phyloP scores from a whole-genome alignment of 1,140 invertebrate species.

The Drosophila trapezifrons region DNA sequence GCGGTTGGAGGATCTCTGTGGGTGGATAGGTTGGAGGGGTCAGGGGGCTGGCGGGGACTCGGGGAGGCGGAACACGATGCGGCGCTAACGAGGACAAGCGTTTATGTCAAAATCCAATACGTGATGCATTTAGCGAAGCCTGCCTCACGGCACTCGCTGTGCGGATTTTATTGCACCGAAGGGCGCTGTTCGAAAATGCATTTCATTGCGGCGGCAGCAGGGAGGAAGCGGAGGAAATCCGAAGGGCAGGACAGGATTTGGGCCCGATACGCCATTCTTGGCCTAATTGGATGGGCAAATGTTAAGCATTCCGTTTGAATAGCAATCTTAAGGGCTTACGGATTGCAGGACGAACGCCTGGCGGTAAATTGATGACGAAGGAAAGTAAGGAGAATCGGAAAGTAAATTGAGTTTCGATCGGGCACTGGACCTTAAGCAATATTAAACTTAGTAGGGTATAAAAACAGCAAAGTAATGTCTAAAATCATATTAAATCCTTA shows the following conservation, averaged over 20 bases:
- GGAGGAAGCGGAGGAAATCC: not conserved
- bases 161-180: constrained; percentile 45
- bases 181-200: constrained; percentile 66
- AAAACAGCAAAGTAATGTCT: no score
- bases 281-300: constrained; percentile 75
- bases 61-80: constrained; percentile 63
- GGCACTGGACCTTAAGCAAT: not conserved
- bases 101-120: constrained; percentile 83
- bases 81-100: constrained; percentile 82
- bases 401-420: constrained; percentile 9
- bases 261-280: constrained; percentile 75
- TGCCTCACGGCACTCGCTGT: constrained; percentile 26
- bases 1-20: constrained; percentile 43
- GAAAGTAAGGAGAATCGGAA: constrained; percentile 1
- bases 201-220: constrained; percentile 26
- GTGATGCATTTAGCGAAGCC: constrained; percentile 76
- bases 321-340: constrained; percentile 50
- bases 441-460: not conserved
- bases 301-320: constrained; percentile 50
- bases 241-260: constrained; percentile 56
- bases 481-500: not conserved
- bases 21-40: not conserved
- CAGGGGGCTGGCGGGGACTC: not conserved
- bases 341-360: constrained; percentile 7
- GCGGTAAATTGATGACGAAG: constrained; percentile 31